These are phyloP conservation scores for Myiothlypis chrysogaster DNA, from an alignment of 2,797 vertebrate species.

Conservation along the genomic window DNA sequence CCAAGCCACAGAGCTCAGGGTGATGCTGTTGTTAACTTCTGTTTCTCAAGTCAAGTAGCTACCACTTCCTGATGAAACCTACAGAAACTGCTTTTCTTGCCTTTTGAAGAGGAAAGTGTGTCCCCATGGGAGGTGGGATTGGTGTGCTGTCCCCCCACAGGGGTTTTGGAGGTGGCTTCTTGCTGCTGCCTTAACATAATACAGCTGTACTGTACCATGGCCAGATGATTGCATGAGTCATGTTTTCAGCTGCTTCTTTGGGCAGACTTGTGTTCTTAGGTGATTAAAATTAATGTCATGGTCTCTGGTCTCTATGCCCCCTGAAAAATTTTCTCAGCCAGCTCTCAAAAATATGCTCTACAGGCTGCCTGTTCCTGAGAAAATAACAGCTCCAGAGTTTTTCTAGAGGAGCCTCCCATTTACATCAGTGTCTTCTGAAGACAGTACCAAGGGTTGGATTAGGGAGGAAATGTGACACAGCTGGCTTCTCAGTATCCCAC, in stretches of 20 bases:
- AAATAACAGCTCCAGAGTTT: background rate
- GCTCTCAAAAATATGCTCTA: background rate
- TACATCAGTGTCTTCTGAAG: background rate
- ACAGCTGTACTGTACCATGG: background rate
- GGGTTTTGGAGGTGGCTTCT: background rate
- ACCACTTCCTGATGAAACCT: background rate
- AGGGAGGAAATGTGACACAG: background rate
- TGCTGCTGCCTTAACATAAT: background rate
- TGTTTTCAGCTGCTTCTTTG: background rate
- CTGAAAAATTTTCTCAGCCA: background rate
- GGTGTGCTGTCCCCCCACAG: fast-evolving
- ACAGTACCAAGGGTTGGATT: background rate
- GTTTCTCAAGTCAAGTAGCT: background rate
- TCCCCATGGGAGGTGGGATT: background rate
- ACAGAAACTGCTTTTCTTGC: background rate
- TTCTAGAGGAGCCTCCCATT: background rate
- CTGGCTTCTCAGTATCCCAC: background rate
- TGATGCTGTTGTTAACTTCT: background rate
- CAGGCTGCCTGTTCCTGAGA: background rate
- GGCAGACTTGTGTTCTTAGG: background rate
- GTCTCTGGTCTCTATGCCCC: background rate
- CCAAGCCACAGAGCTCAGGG: background rate
- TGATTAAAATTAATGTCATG: background rate
- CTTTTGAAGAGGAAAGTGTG: background rate
- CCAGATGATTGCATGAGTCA: fast-evolving